phyloP scores from a whole-genome alignment of 2,888 invertebrate species.

The Minunthozetes semirufus region DNA sequence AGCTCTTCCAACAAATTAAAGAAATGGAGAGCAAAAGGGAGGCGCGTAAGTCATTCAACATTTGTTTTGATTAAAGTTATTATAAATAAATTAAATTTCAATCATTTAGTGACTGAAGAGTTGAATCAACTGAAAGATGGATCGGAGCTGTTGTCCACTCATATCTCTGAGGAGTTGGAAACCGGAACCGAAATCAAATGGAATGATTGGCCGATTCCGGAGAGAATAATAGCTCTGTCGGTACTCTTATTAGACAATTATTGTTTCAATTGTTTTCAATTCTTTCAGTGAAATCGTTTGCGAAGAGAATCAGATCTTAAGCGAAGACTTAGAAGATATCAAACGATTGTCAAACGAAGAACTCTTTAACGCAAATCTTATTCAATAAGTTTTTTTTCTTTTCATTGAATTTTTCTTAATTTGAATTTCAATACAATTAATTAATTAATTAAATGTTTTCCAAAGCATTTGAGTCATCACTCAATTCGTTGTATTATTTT shows the following conservation, averaged over 20 bases:
- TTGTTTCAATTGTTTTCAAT: not conserved
- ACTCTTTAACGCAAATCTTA: too few relatives aligned
- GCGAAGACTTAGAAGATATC: not conserved
- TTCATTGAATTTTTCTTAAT: too few relatives aligned
- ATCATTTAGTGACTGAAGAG: not conserved
- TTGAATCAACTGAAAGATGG: not conserved
- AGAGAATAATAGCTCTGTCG: not conserved
- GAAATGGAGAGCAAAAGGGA: not conserved
- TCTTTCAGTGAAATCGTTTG: not conserved
- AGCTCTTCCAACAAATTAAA: too few relatives aligned
- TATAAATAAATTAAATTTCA: too few relatives aligned
- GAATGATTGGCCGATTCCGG: not conserved
- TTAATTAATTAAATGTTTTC: too few relatives aligned
- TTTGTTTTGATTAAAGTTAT: too few relatives aligned
- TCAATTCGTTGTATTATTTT: too few relatives aligned
- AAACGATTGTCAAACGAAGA: not conserved
- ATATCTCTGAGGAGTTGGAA: not conserved
- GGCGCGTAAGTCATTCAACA: too few relatives aligned
- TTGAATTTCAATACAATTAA: too few relatives aligned
- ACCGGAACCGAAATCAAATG: not conserved
- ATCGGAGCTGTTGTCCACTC: not conserved
- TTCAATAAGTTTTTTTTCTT: too few relatives aligned
- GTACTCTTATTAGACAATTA: not conserved
- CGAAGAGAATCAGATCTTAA: not conserved
- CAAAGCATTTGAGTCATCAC: too few relatives aligned